A percentile compares a stretch with the other conserved stretches of the same genome.
These are phyloP conservation scores for Borostomias antarcticus DNA, from an alignment of 2,797 vertebrate species.

Conservation along the genomic window DNA sequence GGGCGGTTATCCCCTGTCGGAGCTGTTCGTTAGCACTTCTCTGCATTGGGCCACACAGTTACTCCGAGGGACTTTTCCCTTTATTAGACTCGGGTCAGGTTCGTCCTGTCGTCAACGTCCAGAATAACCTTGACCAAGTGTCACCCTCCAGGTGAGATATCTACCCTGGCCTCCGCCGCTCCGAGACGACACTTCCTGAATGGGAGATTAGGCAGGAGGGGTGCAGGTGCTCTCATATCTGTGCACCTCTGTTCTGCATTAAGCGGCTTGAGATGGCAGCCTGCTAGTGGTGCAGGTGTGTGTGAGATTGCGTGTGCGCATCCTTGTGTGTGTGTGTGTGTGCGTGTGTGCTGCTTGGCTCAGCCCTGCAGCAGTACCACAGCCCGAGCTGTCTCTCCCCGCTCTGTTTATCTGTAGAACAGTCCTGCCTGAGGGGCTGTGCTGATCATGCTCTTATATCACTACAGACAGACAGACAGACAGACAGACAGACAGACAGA, in stretches of 20 bases:
- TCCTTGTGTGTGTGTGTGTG: constrained; percentile 7
- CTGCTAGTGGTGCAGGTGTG: constrained; percentile 78
- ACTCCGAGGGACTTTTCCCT: no score
- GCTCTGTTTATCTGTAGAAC: not conserved
- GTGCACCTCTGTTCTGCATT: constrained; percentile 70
- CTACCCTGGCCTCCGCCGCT: constrained; percentile 24
- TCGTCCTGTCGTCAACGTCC: no score
- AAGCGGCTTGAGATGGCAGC: constrained; percentile 72
- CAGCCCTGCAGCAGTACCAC: constrained; percentile 74
- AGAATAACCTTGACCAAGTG: no score
- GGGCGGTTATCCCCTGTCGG: no score
- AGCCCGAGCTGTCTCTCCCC: constrained; percentile 40
- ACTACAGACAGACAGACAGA: constrained; percentile 48
- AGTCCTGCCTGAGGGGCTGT: constrained; percentile 41
- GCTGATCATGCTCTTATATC: constrained; percentile 68
- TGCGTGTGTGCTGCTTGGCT: constrained; percentile 66
- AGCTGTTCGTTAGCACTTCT: no score
- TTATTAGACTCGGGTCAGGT: no score
- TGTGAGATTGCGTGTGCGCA: constrained; percentile 49
- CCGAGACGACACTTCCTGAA: constrained; percentile 55
- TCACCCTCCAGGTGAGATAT: constrained; percentile 55
- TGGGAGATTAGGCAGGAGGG: constrained; percentile 64
- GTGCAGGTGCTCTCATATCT: constrained; percentile 66
- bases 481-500: constrained; percentile 5
- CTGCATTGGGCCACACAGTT: no score